phyloP scores from a whole-genome alignment of 2,797 vertebrate genomes.

The Sandelia bainsii region DNA sequence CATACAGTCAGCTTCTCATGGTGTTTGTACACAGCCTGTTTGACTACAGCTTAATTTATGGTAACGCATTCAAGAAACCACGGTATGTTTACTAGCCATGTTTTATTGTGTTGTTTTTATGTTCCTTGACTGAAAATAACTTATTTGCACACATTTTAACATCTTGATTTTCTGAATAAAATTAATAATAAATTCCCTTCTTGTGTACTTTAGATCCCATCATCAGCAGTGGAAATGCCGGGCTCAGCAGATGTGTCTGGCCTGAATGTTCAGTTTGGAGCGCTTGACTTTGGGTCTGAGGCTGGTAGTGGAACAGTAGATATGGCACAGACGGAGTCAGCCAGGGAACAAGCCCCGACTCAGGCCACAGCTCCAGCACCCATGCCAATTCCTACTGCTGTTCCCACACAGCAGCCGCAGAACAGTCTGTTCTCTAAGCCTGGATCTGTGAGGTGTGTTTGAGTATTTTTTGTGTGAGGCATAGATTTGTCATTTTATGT shows the following conservation, averaged over 20 bases:
- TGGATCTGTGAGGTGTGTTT: slow-evolving; percentile 86
- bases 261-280: slow-evolving; percentile 97
- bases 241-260: slow-evolving; percentile 92
- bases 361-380: slow-evolving; percentile 39
- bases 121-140: not conserved
- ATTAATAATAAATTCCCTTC: not conserved
- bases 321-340: slow-evolving; percentile 84
- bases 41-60: not conserved
- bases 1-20: too few relatives aligned
- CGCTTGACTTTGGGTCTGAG: slow-evolving; percentile 95
- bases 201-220: slow-evolving; percentile 87
- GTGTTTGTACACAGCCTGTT: not conserved
- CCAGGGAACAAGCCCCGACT: slow-evolving; percentile 77
- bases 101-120: not conserved
- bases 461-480: slow-evolving; percentile 19
- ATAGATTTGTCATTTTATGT: slow-evolving; percentile 21
- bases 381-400: slow-evolving; percentile 50
- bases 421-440: slow-evolving; percentile 92
- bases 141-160: not conserved
- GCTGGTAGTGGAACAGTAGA: slow-evolving; percentile 82
- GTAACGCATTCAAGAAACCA: not conserved
- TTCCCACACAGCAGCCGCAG: slow-evolving; percentile 78
- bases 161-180: not conserved
- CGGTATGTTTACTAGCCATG: not conserved
- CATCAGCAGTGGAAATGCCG: slow-evolving; percentile 97